phyloP scores from a whole-genome alignment of 2,888 invertebrate species.

The Beris chalybata region DNA sequence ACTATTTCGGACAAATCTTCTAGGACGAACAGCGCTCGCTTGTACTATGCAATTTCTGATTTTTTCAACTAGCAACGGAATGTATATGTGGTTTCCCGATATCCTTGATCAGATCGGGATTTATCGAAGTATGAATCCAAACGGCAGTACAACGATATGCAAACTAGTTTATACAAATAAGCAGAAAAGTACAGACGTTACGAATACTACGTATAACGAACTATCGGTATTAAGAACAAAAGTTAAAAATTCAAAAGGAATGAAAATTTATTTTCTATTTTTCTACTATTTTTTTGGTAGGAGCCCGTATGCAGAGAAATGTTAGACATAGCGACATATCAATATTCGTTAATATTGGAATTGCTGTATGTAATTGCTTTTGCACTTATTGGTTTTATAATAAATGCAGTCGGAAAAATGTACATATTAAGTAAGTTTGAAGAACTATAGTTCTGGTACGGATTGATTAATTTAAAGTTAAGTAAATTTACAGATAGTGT shows the following conservation, averaged over 20 bases:
- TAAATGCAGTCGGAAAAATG: conserved; percentile 47
- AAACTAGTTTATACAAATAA: conserved; percentile 45
- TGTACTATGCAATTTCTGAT: conserved; percentile 51
- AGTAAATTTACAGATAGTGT: too few species aligned
- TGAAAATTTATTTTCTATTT: neutral
- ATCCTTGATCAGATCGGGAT: conserved; percentile 49
- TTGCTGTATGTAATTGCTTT: conserved; percentile 47
- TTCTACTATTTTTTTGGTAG: conserved; percentile 35
- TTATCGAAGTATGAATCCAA: conserved; percentile 45
- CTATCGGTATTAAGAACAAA: neutral
- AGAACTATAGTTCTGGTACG: too few species aligned
- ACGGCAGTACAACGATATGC: conserved; percentile 47
- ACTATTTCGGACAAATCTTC: conserved; percentile 47
- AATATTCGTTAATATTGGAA: conserved; percentile 47
- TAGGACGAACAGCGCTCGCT: conserved; percentile 46
- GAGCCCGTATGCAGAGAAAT: conserved; percentile 44
- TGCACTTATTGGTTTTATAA: conserved; percentile 46
- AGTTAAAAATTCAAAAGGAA: neutral
- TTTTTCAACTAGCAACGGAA: conserved; percentile 49
- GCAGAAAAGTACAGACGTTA: conserved; percentile 7
- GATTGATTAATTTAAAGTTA: too few species aligned
- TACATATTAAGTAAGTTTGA: conserved; percentile 46
- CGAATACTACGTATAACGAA: neutral
- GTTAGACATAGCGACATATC: conserved; percentile 47
- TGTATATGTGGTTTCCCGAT: conserved; percentile 54